Evolutionary conservation across 1,140 invertebrate species (phyloP).

Genomic region (Drosophila triauraria): DNA sequence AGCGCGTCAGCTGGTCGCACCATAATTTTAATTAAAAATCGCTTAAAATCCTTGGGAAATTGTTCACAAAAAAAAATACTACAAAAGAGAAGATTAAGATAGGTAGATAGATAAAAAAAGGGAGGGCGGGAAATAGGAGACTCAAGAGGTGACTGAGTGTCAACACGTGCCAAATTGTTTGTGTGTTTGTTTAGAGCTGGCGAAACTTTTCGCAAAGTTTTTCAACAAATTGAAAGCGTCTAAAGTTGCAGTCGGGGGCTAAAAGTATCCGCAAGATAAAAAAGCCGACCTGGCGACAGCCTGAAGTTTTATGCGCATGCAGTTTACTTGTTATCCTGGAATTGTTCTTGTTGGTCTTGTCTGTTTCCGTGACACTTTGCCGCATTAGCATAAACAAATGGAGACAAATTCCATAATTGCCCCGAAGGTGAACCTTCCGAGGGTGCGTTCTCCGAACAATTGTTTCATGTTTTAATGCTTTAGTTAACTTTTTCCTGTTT

Average conservation of each 20-base stretch:
- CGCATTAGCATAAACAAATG: slow-evolving; percentile 77
- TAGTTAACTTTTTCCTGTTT: not conserved
- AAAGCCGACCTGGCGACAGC: slow-evolving; percentile 33
- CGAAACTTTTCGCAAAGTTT: slow-evolving; percentile 58
- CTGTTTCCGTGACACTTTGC: slow-evolving; percentile 43
- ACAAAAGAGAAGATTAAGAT: slow-evolving; percentile 11
- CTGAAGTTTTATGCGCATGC: slow-evolving; percentile 65
- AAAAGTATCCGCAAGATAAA: slow-evolving; percentile 75
- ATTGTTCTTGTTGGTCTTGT: slow-evolving; percentile 11
- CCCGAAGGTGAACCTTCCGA: slow-evolving; percentile 3
- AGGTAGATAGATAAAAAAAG: slow-evolving; percentile 11
- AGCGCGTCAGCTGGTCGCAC: slow-evolving; percentile 61
- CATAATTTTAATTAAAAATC: slow-evolving; percentile 82
- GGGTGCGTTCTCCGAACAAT: not conserved
- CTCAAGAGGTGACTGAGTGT: slow-evolving; percentile 67
- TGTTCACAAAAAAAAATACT: slow-evolving; percentile 17
- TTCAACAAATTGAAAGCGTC: slow-evolving; percentile 55
- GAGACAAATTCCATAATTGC: slow-evolving; percentile 41
- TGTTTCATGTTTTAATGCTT: slow-evolving; percentile 14
- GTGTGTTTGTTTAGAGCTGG: slow-evolving; percentile 34
- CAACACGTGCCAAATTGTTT: slow-evolving; percentile 77
- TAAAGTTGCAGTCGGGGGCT: slow-evolving; percentile 34
- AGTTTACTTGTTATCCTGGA: slow-evolving; percentile 52
- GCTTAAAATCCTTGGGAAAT: slow-evolving; percentile 74
- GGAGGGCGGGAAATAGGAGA: not conserved